These are phyloP conservation scores for Incurvaria masculella DNA, from an alignment of 2,888 invertebrate species.

Conservation along the genomic window DNA sequence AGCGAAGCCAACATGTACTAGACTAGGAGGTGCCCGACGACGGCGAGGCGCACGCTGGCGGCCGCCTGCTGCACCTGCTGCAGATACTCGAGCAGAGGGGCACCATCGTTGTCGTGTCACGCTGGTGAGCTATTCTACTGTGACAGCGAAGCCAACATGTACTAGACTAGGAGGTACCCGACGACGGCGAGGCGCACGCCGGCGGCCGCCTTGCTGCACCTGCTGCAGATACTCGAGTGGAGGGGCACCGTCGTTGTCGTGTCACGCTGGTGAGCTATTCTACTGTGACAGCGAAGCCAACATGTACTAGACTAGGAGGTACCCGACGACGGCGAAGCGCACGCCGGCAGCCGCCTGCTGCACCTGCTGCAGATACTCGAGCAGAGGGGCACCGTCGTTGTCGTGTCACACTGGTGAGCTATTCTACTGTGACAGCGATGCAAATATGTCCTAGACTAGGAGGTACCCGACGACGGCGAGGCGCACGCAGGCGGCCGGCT, in stretches of 20 bases:
- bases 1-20: too few relatives aligned
- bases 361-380: slow-evolving; percentile 74
- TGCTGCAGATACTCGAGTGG: slow-evolving; percentile 70
- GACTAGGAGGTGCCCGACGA: too few relatives aligned
- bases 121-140: too few relatives aligned
- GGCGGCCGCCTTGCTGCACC: slow-evolving; percentile 73
- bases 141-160: too few relatives aligned
- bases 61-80: slow-evolving; percentile 72
- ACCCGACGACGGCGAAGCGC: slow-evolving; percentile 83
- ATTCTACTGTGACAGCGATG: too few relatives aligned
- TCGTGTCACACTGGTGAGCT: slow-evolving; percentile 70
- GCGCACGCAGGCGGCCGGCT: slow-evolving; percentile 74
- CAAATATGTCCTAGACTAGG: too few relatives aligned
- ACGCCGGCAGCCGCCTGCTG: slow-evolving; percentile 74
- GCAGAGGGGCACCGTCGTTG: slow-evolving; percentile 69
- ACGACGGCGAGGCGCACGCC: slow-evolving; percentile 83
- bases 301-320: too few relatives aligned
- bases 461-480: slow-evolving; percentile 89
- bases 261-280: slow-evolving; percentile 63
- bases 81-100: slow-evolving; percentile 70
- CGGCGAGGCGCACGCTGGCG: slow-evolving; percentile 79
- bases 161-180: too few relatives aligned
- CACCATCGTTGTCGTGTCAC: slow-evolving; percentile 73
- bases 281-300: too few relatives aligned
- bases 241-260: slow-evolving; percentile 76